A percentile compares a stretch with the other conserved stretches of the same genome.
Conservation (phyloP, 1,140 invertebrate species). For the Lepidurus arcticus region DNA sequence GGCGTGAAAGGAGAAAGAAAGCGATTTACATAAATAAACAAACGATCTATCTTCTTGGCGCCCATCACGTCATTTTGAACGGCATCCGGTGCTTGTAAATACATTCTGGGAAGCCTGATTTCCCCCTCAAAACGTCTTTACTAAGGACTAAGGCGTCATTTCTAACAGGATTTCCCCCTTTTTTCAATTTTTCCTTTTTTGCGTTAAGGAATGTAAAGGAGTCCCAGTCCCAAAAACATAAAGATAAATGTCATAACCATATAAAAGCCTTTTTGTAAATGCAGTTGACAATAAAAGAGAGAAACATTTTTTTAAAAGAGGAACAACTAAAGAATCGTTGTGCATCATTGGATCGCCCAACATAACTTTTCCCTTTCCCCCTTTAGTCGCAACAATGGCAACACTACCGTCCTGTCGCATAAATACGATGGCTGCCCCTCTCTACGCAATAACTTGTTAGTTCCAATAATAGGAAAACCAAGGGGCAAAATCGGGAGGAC, state of each 20-base stretch:
- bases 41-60: conserved; percentile 12
- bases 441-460: background rate
- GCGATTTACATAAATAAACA: conserved; percentile 20
- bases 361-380: background rate
- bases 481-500: background rate
- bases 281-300: background rate
- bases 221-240: background rate
- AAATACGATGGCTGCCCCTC: background rate
- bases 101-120: background rate
- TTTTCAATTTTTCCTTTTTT: background rate
- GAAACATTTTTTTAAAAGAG: too few species aligned
- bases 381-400: background rate
- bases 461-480: conserved; percentile 1
- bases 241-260: too few species aligned
- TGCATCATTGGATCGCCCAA: background rate
- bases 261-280: too few species aligned
- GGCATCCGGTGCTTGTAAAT: conserved; percentile 15
- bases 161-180: background rate
- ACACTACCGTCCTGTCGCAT: background rate
- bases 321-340: background rate
- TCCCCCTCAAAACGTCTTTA: background rate
- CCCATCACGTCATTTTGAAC: conserved; percentile 7
- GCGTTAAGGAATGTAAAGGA: background rate
- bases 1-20: background rate
- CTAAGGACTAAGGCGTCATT: background rate